Evolutionary conservation across 92 coral and sea anemone genomes (phyloP).

Genomic region (Porites lobata): DNA sequence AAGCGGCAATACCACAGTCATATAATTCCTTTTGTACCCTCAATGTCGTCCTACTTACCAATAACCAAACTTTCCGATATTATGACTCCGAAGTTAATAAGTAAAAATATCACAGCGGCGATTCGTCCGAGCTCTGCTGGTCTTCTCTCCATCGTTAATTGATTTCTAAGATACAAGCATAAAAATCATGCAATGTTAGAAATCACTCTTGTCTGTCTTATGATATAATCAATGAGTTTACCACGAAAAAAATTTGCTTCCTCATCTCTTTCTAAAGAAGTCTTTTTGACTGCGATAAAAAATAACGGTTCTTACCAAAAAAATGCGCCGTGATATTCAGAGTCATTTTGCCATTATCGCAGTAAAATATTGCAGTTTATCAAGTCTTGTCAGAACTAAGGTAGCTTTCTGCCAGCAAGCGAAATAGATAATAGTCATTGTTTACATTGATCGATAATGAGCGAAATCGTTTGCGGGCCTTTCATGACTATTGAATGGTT

Average conservation of each 20-base stretch:
- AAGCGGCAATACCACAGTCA: not conserved
- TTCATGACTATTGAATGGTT: not conserved
- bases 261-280: not conserved
- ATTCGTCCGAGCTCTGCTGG: conserved; percentile 41
- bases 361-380: conserved; percentile 8
- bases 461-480: not conserved
- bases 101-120: conserved; percentile 49
- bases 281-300: not conserved
- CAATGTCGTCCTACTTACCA: conserved; percentile 42
- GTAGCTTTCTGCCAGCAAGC: not conserved
- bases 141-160: conserved; percentile 37
- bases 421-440: not conserved
- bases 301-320: not conserved
- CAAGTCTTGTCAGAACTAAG: not conserved
- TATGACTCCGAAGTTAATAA: conserved; percentile 58
- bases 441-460: not conserved
- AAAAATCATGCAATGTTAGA: not conserved
- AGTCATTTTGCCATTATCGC: conserved; percentile 5
- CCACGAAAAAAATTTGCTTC: not conserved
- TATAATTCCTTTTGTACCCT: not conserved
- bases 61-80: conserved; percentile 65
- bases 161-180: conserved; percentile 28
- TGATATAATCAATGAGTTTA: not conserved
- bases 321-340: not conserved
- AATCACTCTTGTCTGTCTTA: not conserved